Base-by-base conservation (phyloP, 2,113 vertebrate genomes). In the Sapayoa aenigma region DNA sequence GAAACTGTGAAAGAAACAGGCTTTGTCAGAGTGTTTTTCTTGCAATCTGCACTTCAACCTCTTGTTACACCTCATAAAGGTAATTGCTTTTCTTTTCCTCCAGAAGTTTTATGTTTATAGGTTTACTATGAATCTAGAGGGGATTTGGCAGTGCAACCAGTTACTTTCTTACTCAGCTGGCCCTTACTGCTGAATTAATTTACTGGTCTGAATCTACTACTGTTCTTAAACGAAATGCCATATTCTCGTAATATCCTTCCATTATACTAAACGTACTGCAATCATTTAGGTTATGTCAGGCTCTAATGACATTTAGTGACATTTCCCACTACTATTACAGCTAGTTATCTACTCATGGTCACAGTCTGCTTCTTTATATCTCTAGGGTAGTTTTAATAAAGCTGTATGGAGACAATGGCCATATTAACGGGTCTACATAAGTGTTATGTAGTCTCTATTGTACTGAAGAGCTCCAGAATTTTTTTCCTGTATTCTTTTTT, bases 241-340 rank as follows among this genome's bases (percentile, higher is more conserved):
- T 93, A 84, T 89, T 88, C 85, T 92, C 56, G 78, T 93, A 87
- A 91, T 66, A 92, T 53, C 25, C n/a, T 86, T 88, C 79, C 65
- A 81, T 94, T 95, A 71, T 35, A 78, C 41, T 84, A 88, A 92
- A 88, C 73, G 75, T 68, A 84, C 23, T 67, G 65, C 76, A 56
- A 89, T 94, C 65, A 81, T 89, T 93, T 92, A 86, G 73, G 65
- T 78, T 81, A 75, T 95, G 47, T 89, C 93, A 95, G 83, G 50
- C 85, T 94, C 84, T 96, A 93, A 94, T 87, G 88, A 90, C 89
- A 88, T 96, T 95, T 96, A 81, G 68, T 96, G 96, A 94, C 93
- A 95, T 95, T 97, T 95, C 94, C 83, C 0, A 0, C 81, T 93
- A 78, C 60, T 67, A 18, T 93, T 86, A 92, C 9, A 47, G 79